Percentiles rank a stretch among this genome's conserved stretches.
Conservation (phyloP, 2,888 invertebrate species). For the Dasypolia templi region DNA sequence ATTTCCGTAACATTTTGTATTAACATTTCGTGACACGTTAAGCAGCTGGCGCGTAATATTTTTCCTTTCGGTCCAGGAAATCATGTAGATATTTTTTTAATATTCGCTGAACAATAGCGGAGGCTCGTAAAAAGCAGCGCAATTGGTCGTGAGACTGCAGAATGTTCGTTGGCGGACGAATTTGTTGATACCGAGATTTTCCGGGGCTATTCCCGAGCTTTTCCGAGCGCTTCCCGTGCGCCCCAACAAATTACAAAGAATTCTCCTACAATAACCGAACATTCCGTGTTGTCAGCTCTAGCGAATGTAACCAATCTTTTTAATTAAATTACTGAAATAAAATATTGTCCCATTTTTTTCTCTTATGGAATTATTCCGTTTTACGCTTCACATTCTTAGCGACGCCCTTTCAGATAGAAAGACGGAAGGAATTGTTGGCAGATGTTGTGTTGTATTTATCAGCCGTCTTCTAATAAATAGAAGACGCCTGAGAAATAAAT, state of each 20-base stretch:
- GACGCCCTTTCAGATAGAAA: slow-evolving; percentile 29
- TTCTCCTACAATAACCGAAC: slow-evolving; percentile 77
- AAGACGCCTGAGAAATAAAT: slow-evolving; percentile 9
- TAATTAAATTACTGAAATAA: slow-evolving; percentile 79
- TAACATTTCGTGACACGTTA: slow-evolving; percentile 39
- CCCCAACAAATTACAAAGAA: slow-evolving; percentile 72
- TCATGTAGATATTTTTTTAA: slow-evolving; percentile 69
- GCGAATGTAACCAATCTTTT: slow-evolving; percentile 77
- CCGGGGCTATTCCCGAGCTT: slow-evolving; percentile 66
- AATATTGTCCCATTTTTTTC: slow-evolving; percentile 54
- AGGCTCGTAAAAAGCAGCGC: slow-evolving; percentile 74
- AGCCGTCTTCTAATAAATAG: too few relatives aligned
- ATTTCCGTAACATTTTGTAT: too few relatives aligned
- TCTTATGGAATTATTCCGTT: slow-evolving; percentile 65
- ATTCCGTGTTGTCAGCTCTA: slow-evolving; percentile 71
- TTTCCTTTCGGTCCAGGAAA: slow-evolving; percentile 57
- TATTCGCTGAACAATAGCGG: slow-evolving; percentile 71
- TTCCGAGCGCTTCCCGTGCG: slow-evolving; percentile 61
- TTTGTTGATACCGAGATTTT: slow-evolving; percentile 74
- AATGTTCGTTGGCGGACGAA: slow-evolving; percentile 73
- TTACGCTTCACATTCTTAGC: slow-evolving; percentile 55
- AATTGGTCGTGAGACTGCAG: slow-evolving; percentile 76
- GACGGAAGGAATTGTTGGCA: slow-evolving; percentile 35
- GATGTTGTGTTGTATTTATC: slow-evolving; percentile 32
- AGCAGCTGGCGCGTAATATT: slow-evolving; percentile 54